Percentiles rank a stretch among this genome's conserved stretches.
These are phyloP conservation scores for Pseudomugil gertrudae DNA, from an alignment of 2,797 vertebrate genomes.

Conservation along the genomic window DNA sequence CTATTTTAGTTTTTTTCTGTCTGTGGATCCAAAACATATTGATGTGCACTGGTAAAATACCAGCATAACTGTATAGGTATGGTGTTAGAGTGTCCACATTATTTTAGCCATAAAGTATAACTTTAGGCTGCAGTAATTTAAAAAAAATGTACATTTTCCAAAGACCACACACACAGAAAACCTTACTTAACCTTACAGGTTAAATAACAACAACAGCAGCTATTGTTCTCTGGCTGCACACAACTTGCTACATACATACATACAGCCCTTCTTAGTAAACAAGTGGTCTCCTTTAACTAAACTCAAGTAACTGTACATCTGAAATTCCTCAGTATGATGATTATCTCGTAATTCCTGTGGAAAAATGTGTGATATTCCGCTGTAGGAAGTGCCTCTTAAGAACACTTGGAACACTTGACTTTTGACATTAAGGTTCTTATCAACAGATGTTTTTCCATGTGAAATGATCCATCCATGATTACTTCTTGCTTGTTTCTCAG, in stretches of 20 bases:
- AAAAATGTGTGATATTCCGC: constrained; percentile 31
- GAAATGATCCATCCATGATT: constrained; percentile 33
- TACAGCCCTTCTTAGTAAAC: neutral
- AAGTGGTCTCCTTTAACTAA: constrained; percentile 23
- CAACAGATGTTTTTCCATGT: constrained; percentile 36
- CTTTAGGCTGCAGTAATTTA: neutral
- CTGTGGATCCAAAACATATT: neutral
- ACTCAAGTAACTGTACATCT: constrained; percentile 3
- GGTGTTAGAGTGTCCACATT: neutral
- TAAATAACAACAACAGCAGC: neutral
- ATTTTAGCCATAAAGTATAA: neutral
- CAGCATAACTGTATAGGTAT: neutral
- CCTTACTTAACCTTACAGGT: neutral
- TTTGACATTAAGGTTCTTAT: constrained; percentile 35
- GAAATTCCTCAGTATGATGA: constrained; percentile 17
- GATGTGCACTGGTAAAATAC: neutral
- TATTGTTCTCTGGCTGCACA: neutral
- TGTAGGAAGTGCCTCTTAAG: constrained; percentile 17
- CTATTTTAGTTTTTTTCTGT: neutral
- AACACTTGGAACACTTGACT: constrained; percentile 24
- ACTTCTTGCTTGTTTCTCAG: constrained; percentile 34
- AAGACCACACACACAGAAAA: neutral
- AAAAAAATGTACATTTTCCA: neutral
- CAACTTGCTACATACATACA: neutral
- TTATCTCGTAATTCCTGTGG: constrained; percentile 29